A percentile compares a stretch with the other conserved stretches of the same genome.
These are phyloP conservation scores for Hipposideros armiger DNA, from an alignment of 2,113 vertebrate genomes.

Conservation along the genomic window DNA sequence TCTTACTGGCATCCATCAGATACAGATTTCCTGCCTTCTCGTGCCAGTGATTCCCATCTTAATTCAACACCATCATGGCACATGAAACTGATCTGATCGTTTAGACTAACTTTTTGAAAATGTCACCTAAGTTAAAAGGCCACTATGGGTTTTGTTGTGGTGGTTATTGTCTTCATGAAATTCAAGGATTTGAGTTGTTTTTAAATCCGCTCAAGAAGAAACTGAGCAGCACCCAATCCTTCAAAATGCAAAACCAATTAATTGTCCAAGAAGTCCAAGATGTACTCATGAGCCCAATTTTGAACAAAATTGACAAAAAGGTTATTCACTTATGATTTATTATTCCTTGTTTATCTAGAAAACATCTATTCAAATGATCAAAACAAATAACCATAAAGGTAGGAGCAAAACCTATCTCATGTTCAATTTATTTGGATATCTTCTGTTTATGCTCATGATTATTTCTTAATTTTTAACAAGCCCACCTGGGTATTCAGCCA, in stretches of 20 bases:
- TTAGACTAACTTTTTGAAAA: neutral
- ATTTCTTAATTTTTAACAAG: neutral
- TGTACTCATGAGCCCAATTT: neutral
- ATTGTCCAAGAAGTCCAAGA: neutral
- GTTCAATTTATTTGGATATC: neutral
- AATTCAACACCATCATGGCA: neutral
- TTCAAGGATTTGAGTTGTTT: neutral
- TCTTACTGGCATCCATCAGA: neutral
- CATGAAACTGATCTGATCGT: neutral
- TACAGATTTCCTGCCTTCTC: neutral
- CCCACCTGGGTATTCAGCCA: neutral
- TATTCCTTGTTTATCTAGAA: neutral
- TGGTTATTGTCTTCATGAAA: neutral
- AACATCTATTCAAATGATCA: neutral
- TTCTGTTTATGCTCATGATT: neutral
- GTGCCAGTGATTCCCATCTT: neutral
- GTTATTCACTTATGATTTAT: neutral
- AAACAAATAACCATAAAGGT: neutral
- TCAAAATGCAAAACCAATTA: neutral
- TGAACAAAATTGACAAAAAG: neutral
- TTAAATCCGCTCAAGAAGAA: neutral
- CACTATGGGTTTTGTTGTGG: neutral
- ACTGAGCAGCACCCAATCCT: neutral
- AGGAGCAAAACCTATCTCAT: neutral
- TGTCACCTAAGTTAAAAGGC: neutral